Conservation (phyloP, 2,797 vertebrate species). For the Chaenodraco wilsoni region DNA sequence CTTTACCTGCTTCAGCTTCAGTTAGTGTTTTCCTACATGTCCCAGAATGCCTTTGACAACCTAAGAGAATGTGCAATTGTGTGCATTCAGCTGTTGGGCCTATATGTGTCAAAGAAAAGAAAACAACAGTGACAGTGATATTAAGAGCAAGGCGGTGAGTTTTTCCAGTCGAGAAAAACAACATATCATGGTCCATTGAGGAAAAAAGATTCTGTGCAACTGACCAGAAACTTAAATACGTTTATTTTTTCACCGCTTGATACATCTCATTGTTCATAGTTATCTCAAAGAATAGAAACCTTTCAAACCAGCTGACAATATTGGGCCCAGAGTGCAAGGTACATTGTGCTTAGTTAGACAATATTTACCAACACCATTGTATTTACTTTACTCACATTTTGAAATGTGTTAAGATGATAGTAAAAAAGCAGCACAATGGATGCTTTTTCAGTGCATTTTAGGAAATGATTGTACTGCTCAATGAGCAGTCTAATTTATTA, state of each 20-base stretch:
- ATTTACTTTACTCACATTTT: too few species aligned
- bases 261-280: neutral
- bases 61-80: neutral
- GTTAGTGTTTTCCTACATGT: slow-evolving; percentile 32
- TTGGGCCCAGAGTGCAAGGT: neutral
- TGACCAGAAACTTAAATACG: slow-evolving; percentile 4
- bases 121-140: slow-evolving; percentile 16
- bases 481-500: too few species aligned
- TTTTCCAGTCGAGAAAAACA: slow-evolving; percentile 5
- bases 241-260: neutral
- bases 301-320: neutral
- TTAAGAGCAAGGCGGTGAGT: neutral
- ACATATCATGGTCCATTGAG: neutral
- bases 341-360: neutral
- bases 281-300: slow-evolving; percentile 10
- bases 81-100: slow-evolving; percentile 11
- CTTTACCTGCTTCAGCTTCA: slow-evolving; percentile 4
- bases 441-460: too few species aligned
- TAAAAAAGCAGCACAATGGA: too few species aligned
- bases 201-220: neutral
- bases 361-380: too few species aligned
- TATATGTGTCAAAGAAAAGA: slow-evolving; percentile 12
- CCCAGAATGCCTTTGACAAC: slow-evolving; percentile 41
- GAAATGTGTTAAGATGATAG: too few species aligned
- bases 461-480: too few species aligned